Percentiles rank a stretch among this genome's conserved stretches.
phyloP scores from a whole-genome alignment of 2,797 vertebrate species.

The Centroberyx gerrardi region DNA sequence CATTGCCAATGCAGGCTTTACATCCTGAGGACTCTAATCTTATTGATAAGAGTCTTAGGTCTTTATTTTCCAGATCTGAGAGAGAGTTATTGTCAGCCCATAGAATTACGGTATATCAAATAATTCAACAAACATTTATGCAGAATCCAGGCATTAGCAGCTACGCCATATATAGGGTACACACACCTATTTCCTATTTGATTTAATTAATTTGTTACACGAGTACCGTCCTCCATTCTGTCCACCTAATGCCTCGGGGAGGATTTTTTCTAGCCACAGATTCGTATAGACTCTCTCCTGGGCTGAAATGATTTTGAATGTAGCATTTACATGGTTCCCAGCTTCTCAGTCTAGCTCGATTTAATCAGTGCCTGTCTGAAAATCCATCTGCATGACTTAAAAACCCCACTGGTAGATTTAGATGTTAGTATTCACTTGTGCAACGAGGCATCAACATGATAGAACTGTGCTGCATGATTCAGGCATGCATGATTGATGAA shows the following conservation, averaged over 20 bases:
- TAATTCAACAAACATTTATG: constrained; percentile 1
- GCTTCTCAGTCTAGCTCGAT: neutral
- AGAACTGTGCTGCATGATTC: constrained; percentile 12
- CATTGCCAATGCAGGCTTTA: neutral
- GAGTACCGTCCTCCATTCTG: neutral
- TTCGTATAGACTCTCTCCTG: neutral
- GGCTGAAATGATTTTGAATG: neutral
- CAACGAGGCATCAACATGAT: constrained; percentile 13
- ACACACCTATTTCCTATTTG: neutral
- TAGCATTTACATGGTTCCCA: neutral
- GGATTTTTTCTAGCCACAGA: neutral
- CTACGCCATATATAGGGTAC: neutral
- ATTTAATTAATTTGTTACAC: neutral
- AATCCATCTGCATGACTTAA: constrained; percentile 4
- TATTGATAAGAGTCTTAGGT: neutral
- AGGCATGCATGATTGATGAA: constrained; percentile 18
- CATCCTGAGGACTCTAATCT: neutral
- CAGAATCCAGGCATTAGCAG: neutral
- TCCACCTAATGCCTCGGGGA: neutral
- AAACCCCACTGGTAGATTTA: constrained; percentile 11
- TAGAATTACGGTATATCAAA: neutral
- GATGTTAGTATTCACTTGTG: constrained; percentile 24
- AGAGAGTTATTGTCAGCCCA: neutral
- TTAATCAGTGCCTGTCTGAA: constrained; percentile 5
- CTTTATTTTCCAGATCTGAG: neutral